phyloP scores from a whole-genome alignment of 2,113 vertebrate genomes.

The Perca flavescens region DNA sequence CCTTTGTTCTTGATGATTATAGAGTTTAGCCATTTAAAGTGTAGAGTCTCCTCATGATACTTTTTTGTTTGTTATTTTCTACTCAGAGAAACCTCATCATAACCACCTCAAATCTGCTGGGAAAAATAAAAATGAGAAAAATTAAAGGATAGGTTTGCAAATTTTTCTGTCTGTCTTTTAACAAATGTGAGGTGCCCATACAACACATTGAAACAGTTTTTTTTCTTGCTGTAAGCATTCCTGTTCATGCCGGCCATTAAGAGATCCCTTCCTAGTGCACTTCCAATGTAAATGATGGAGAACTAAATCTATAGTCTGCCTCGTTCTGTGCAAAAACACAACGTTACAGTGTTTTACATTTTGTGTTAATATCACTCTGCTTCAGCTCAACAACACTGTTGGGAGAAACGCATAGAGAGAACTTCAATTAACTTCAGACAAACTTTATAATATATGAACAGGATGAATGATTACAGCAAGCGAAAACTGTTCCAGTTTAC shows the following conservation, averaged over 20 bases:
- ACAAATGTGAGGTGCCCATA: no score
- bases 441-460: not conserved
- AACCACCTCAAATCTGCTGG: no score
- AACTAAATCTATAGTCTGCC: not conserved
- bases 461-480: not conserved
- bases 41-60: constrained; percentile 6
- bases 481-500: not conserved
- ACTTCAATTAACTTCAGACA: not conserved
- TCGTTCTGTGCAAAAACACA: not conserved
- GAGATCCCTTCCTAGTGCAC: not conserved
- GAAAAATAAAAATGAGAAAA: no score
- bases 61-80: not conserved
- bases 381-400: no score
- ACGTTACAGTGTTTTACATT: not conserved
- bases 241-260: no score
- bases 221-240: no score
- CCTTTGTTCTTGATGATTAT: constrained; percentile 11
- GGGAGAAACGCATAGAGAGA: no score
- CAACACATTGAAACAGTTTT: no score
- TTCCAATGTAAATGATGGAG: not conserved
- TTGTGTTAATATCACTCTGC: no score
- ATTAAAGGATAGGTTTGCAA: no score
- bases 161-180: no score
- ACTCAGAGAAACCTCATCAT: not conserved
- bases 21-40: constrained; percentile 30